Evolutionary conservation across 2,888 invertebrate genomes (phyloP).

Genomic region (Trachelus iudaicus): DNA sequence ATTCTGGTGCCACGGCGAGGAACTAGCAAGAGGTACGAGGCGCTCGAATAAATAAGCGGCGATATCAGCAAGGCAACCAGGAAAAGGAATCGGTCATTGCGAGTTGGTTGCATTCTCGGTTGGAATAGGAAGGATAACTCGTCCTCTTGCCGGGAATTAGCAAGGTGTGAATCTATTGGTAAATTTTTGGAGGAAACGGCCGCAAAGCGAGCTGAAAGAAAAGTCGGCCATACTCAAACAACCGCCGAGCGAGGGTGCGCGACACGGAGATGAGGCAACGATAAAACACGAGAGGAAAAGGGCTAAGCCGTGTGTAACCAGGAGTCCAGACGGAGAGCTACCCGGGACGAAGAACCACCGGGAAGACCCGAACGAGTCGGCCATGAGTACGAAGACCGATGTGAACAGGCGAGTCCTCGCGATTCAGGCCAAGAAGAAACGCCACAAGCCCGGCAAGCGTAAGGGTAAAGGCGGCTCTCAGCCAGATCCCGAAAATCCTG

Average conservation of each 20-base stretch:
- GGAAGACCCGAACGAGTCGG: constrained; percentile 10
- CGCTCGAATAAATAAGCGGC: constrained; percentile 9
- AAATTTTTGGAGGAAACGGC: constrained; percentile 14
- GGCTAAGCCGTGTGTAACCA: neutral
- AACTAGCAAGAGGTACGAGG: constrained; percentile 7
- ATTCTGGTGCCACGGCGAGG: constrained; percentile 17
- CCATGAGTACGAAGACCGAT: constrained; percentile 89
- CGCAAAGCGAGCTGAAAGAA: neutral
- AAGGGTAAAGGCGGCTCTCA: constrained; percentile 78
- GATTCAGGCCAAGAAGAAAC: constrained; percentile 92
- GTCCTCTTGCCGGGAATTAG: neutral
- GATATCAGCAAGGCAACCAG: neutral
- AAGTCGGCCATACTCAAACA: constrained; percentile 60
- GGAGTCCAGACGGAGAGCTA: neutral
- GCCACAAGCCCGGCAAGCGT: constrained; percentile 88
- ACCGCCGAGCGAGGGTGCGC: constrained; percentile 47
- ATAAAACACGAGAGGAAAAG: constrained; percentile 9
- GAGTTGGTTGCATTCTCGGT: neutral
- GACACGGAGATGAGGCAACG: constrained; percentile 40
- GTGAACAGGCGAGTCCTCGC: constrained; percentile 92
- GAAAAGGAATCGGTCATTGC: neutral
- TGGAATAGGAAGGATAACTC: neutral
- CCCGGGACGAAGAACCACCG: constrained; percentile 6
- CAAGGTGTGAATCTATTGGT: neutral
- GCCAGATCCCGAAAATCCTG: constrained; percentile 63